Evolutionary conservation across 2,888 invertebrate species (phyloP), one percentile per base, ranked within the genome.

Genomic region (Trichogramma evanescens): DNA sequence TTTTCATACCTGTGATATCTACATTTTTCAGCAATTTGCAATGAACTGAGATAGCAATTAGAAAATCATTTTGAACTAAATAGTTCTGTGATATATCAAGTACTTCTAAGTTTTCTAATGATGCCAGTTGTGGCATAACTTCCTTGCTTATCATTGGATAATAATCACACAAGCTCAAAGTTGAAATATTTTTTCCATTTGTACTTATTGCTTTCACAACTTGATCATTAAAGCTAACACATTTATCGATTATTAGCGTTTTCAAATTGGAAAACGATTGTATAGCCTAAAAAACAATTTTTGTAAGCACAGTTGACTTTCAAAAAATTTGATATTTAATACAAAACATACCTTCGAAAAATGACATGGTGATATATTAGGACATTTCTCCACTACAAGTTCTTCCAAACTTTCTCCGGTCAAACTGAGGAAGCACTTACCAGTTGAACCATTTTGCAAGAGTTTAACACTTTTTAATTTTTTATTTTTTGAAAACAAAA

Each of bases 61-160:
- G 60, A 38, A 84, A 80, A 1, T 78, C 73, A 67, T 86, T 82
- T 0, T 79, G 81, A 26, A 86, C 80, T 57, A 78, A 76, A 5
- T 76, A 70, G 63, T 83, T 83, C 56, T 75, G 73, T 66, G 77
- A 78, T 50, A 84, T 65, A 66, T 81, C 80, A 51, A 84, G 67
- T 1, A 67, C 68, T 68, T 79, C 80, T 63, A 84, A 71, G 66
- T 82, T 79, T 0, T 74, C 74, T 9, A 84, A 71, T 0, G 71
- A 74, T 0, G 78, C 70, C 5, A 84, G 64, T 0, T 79, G 69
- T 13, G 80, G 73, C 67, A 81, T 67, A 4, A 68, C 63, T 2
- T 43, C 50, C 6, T 58, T 73, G 52, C 80, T 78, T 0, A 74
- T 71, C 1, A 79, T 75, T 46, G 72, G 76, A n/a, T 70, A 75